Evolutionary conservation across 2,113 vertebrate species (phyloP), one percentile per base, ranked within the genome.

Genomic region (Pelobates fuscus): DNA sequence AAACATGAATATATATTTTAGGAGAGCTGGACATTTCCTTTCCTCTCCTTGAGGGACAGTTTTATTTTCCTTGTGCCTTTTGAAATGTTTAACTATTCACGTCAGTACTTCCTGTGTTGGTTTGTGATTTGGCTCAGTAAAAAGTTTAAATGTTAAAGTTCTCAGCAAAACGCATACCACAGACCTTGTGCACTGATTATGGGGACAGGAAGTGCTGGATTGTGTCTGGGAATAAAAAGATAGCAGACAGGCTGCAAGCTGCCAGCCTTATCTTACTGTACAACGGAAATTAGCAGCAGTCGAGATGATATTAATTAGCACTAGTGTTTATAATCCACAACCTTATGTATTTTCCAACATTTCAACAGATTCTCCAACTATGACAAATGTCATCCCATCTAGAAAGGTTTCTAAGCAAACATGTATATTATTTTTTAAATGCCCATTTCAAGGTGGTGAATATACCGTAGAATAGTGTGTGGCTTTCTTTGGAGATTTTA

Each of bases 141-240:
- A 12, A 49, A 62, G 11, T 5, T 26, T 71, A 32, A 79, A 59
- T 68, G 72, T 63, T 2, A 10, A 27, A 54, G 0, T 0, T 24
- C 27, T 76, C 14, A 0, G 1, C 15, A 67, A 55, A 49, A 41
- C 70, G 59, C 37, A 21, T 1, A 15, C 32, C n/a, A 70, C 30
- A 71, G 64, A 58, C 15, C 27, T 30, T 71, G 17, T 15, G 18
- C 0, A 43, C 11, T 18, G 70, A 69, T 26, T 12, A 49, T 23
- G 64, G 1, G 67, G 20, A 71, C 62, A 66, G 2, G 15, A 86
- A 83, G 65, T 23, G 2, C 2, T 32, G 23, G 43, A 49, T 64
- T 70, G n/a, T 12, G 55, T 81, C 78, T 82, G 41, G 0, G 1
- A 81, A 78, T 59, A 86, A 79, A 49, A 46, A 32, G 74, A 83